Base-by-base conservation (phyloP, 2,797 vertebrate genomes). In the Melopsittacus undulatus region DNA sequence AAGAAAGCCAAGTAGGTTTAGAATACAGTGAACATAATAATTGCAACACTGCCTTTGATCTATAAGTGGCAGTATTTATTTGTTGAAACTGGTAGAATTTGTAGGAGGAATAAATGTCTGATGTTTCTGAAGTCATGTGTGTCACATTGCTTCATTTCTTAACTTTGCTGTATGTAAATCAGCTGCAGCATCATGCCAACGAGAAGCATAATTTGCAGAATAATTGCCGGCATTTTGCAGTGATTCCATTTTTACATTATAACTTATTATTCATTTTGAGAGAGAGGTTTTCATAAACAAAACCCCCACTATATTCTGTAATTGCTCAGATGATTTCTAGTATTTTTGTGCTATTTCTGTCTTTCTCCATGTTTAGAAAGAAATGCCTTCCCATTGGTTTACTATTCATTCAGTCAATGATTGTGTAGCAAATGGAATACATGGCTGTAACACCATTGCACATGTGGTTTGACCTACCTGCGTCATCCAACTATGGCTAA, bases 31-130 rank as follows among this genome's bases (percentile, higher is more conserved):
- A 92, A 51, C 36, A 36, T 22, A 48, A 27, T 9, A 36, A 85
- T 63, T 86, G 83, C 93, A 95, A 85, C 5, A 1, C 84, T 94
- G 38, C 29, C 77, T 97, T 92, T 96, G 94, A 95, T 95, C 96
- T 91, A 0, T 97, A 97, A 97, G 97, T 97, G 97, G 95, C 96
- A 96, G 97, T 74, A 62, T 97, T 94, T 97, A 51, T 97, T 96
- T 97, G 88, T 72, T 68, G 67, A 93, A 97, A 82, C 40, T 83
- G 80, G 48, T 81, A 73, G 75, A 84, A 70, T 90, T 78, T 76
- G 83, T 68, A 67, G n/a, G 77, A 91, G 68, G 79, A 79, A 76
- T 52, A 74, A 83, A 80, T 59, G 29, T 83, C 62, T 94, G 73
- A n/a, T 61, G 64, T 78, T 93, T 94, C 66, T 90, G 94, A 95